Percentiles rank a stretch among this genome's conserved stretches.
phyloP scores from a whole-genome alignment of 2,888 invertebrate species.

The Parascotia fuliginaria region DNA sequence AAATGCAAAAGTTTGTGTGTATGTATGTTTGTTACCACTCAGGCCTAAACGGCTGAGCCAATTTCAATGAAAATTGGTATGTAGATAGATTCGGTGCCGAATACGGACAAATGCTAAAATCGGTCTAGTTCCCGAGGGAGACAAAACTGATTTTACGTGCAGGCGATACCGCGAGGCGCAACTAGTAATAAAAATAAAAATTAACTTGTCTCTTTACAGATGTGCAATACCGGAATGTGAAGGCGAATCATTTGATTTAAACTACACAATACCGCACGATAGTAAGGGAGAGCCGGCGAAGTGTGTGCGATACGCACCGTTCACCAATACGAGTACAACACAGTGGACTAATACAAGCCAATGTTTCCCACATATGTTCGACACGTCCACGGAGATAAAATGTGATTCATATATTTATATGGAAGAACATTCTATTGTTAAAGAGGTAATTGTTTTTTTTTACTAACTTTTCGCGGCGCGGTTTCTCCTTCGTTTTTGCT shows the following conservation, averaged over 20 bases:
- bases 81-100: too few relatives aligned
- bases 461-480: too few relatives aligned
- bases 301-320: slow-evolving; percentile 70
- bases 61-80: too few relatives aligned
- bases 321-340: slow-evolving; percentile 54
- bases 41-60: too few relatives aligned
- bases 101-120: too few relatives aligned
- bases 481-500: too few relatives aligned
- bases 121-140: too few relatives aligned
- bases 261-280: slow-evolving; percentile 72
- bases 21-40: too few relatives aligned
- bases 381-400: slow-evolving; percentile 63
- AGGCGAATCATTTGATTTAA: slow-evolving; percentile 54
- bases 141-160: too few relatives aligned
- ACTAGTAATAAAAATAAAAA: too few relatives aligned
- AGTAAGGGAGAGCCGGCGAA: slow-evolving; percentile 64
- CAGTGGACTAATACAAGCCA: slow-evolving; percentile 49
- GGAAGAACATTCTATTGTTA: slow-evolving; percentile 78
- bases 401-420: slow-evolving; percentile 74
- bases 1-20: too few relatives aligned
- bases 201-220: slow-evolving; percentile 54
- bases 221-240: slow-evolving; percentile 76
- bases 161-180: too few relatives aligned
- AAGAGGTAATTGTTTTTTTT: slow-evolving; percentile 64
- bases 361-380: slow-evolving; percentile 69